phyloP scores from a whole-genome alignment of 2,888 invertebrate genomes.

The Orthosia gracilis region DNA sequence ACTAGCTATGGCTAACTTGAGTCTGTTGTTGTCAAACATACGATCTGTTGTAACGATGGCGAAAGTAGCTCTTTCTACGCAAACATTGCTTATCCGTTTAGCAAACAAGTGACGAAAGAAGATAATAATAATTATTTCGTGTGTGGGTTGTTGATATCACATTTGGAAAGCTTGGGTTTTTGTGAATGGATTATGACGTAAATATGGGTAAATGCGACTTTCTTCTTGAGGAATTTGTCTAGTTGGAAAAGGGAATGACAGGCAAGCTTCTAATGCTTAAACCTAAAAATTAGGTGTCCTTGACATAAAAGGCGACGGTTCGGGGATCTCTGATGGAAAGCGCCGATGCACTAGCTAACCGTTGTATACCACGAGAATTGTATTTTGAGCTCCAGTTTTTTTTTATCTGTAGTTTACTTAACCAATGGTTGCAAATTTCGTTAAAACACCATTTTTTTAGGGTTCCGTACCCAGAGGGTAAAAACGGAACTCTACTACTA shows the following conservation, averaged over 20 bases:
- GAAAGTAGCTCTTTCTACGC: constrained; percentile 27
- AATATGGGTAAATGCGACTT: neutral
- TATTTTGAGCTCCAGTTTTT: no score
- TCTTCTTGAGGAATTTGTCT: neutral
- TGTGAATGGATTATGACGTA: constrained; percentile 8
- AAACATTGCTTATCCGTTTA: constrained; percentile 33
- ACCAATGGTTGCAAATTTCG: no score
- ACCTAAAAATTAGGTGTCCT: neutral
- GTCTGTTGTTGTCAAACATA: constrained; percentile 34
- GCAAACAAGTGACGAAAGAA: constrained; percentile 29
- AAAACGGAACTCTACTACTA: no score
- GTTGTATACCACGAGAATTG: no score
- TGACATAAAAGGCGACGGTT: neutral
- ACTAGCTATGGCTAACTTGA: constrained; percentile 32
- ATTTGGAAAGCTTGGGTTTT: constrained; percentile 20
- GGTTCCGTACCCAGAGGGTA: no score
- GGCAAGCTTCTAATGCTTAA: no score
- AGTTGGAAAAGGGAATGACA: neutral
- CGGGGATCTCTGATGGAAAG: neutral
- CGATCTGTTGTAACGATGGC: constrained; percentile 19
- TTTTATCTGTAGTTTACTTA: no score
- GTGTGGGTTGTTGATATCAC: constrained; percentile 8
- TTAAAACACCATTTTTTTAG: no score
- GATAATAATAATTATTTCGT: constrained; percentile 17
- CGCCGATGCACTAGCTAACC: neutral